These are phyloP conservation scores for Sebastes aleutianus DNA, from an alignment of 2,797 vertebrate species.

Conservation along the genomic window DNA sequence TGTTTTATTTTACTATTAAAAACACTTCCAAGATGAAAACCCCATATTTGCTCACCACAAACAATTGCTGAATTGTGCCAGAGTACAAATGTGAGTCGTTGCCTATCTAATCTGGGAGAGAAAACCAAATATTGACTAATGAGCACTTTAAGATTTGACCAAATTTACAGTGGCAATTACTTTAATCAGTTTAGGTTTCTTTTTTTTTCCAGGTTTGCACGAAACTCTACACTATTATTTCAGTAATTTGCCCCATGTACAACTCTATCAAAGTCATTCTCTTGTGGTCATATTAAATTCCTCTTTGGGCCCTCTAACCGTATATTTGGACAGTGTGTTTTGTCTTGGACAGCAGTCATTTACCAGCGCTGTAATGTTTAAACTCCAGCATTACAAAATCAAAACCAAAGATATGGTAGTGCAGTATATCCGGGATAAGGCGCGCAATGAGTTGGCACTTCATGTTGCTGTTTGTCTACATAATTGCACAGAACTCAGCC, in stretches of 20 bases:
- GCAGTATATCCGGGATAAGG: slow-evolving; percentile 35
- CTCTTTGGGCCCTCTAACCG: slow-evolving; percentile 29
- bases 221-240: slow-evolving; percentile 42
- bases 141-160: slow-evolving; percentile 55
- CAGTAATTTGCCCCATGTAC: slow-evolving; percentile 23
- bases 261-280: slow-evolving; percentile 37
- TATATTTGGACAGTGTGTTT: slow-evolving; percentile 33
- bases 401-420: slow-evolving; percentile 32
- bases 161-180: slow-evolving; percentile 63
- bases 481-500: slow-evolving; percentile 22
- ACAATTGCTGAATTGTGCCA: slow-evolving; percentile 56
- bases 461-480: slow-evolving; percentile 42
- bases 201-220: slow-evolving; percentile 25
- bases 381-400: slow-evolving; percentile 37
- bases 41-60: slow-evolving; percentile 53
- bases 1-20: slow-evolving; percentile 71
- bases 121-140: slow-evolving; percentile 72
- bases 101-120: slow-evolving; percentile 54
- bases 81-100: slow-evolving; percentile 44
- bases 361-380: slow-evolving; percentile 46
- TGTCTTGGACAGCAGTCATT: slow-evolving; percentile 27
- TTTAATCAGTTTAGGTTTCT: slow-evolving; percentile 46
- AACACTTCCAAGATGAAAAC: slow-evolving; percentile 64
- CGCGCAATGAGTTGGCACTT: slow-evolving; percentile 37
- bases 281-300: slow-evolving; percentile 33